A percentile compares a stretch with the other conserved stretches of the same genome.
Conservation (phyloP, 1,140 invertebrate genomes). For the Aphidius ervi region DNA sequence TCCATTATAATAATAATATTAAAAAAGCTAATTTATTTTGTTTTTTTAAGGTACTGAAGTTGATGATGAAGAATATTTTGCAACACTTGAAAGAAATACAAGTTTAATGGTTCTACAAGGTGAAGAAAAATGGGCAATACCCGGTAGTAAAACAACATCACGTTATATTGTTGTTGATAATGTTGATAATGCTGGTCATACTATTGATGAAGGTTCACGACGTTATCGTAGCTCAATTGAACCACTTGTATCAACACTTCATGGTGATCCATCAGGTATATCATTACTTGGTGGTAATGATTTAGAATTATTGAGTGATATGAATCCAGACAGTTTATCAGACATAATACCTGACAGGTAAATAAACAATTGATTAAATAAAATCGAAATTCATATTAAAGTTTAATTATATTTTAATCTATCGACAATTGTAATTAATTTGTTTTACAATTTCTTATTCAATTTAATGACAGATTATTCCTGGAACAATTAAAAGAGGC, state of each 20-base stretch:
- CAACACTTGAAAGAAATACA: slow-evolving; percentile 76
- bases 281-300: slow-evolving; percentile 76
- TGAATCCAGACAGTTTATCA: slow-evolving; percentile 77
- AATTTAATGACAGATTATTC: slow-evolving; percentile 57
- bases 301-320: slow-evolving; percentile 74
- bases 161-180: slow-evolving; percentile 63
- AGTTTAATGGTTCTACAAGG: slow-evolving; percentile 73
- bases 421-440: not conserved
- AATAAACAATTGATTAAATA: slow-evolving; percentile 14
- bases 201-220: slow-evolving; percentile 55
- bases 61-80: slow-evolving; percentile 84
- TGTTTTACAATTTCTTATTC: no score
- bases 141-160: slow-evolving; percentile 46
- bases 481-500: slow-evolving; percentile 79
- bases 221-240: slow-evolving; percentile 45
- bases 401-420: not conserved
- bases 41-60: slow-evolving; percentile 67
- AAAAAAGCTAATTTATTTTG: not conserved
- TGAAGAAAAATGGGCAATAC: slow-evolving; percentile 67
- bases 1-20: not conserved
- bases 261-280: slow-evolving; percentile 74
- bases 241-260: slow-evolving; percentile 65
- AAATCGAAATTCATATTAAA: slow-evolving; percentile 7
- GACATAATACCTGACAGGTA: slow-evolving; percentile 75
- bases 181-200: slow-evolving; percentile 58